Base-by-base conservation (phyloP, 2,797 vertebrate genomes). In the Pangasius mekongensis region DNA sequence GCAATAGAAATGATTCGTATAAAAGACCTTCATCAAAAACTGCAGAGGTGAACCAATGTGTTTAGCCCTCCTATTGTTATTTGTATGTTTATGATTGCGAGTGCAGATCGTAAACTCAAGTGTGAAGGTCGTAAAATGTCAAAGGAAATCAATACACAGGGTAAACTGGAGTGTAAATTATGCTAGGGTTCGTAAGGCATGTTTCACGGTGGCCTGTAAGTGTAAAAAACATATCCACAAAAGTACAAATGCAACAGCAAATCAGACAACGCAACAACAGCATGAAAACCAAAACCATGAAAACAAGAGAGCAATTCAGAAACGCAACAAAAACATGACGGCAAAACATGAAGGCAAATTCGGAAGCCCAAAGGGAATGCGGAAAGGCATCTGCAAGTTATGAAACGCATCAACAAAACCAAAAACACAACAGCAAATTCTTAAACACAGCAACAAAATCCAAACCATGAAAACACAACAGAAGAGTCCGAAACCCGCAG, bases 11-110 rank as follows among this genome's bases (percentile, higher is more conserved):
- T n/a, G 67, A 85, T n/a, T 16, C 52, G 36, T 74, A n/a, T 74
- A 43, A 58, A 74, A 85, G 69, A 85, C 52, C 67, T 85, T 73
- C 52, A 73, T 74, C 67, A 74, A 43, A 43, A 43, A 60, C 69
- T 36, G 47, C 52, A 39, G 84, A 58, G 52, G 43, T 36, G 64
- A 84, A 36, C 3, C 30, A 2, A 14, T 4, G 47, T 33, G 14
- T 58, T 85, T 11, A 74, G 7, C 52, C 47, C 3, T 30, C 22
- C 47, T 24, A 4, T n/a, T 69, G 64, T 52, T 83, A 11, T 36
- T 33, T 69, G 47, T 67, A 52, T 54, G 83, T 69, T 84, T 69
- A 54, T 16, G 9, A 30, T 52, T 74, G 22, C 6, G 36, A 58
- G 62, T 24, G n/a, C 62, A 22, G 62, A 56, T 54, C 58, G 20